phyloP scores from a whole-genome alignment of 2,797 vertebrate genomes.

The Schizopygopsis malacanthus region DNA sequence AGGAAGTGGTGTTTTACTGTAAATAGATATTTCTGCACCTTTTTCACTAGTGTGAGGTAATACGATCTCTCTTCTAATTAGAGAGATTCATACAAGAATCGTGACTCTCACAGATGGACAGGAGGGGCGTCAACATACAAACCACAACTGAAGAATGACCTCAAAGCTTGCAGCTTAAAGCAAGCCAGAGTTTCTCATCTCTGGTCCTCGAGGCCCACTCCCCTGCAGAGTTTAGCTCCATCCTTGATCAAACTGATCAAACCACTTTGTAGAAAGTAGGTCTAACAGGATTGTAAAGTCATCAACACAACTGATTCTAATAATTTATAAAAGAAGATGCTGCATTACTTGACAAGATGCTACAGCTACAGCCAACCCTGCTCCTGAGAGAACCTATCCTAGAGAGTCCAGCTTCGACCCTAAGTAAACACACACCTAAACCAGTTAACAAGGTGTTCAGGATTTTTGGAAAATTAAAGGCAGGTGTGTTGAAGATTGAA shows the following conservation, averaged over 20 bases:
- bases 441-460: neutral
- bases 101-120: neutral
- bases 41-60: constrained; percentile 30
- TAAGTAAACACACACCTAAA: neutral
- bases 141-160: constrained; percentile 13
- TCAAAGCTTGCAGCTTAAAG: constrained; percentile 12
- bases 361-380: neutral
- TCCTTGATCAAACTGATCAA: neutral
- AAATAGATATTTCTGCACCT: constrained; percentile 22
- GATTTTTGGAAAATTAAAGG: neutral
- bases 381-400: neutral
- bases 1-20: constrained; percentile 45
- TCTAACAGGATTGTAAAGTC: neutral
- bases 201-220: neutral
- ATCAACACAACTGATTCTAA: neutral
- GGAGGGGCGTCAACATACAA: neutral
- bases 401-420: neutral
- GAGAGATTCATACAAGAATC: constrained; percentile 15
- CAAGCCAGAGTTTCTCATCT: neutral
- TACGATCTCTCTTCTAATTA: constrained; percentile 37
- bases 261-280: constrained; percentile 1
- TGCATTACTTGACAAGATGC: neutral
- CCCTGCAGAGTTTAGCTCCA: neutral
- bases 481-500: neutral
- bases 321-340: neutral